phyloP scores from a whole-genome alignment of 2,113 vertebrate species.

The Saguinus midas region DNA sequence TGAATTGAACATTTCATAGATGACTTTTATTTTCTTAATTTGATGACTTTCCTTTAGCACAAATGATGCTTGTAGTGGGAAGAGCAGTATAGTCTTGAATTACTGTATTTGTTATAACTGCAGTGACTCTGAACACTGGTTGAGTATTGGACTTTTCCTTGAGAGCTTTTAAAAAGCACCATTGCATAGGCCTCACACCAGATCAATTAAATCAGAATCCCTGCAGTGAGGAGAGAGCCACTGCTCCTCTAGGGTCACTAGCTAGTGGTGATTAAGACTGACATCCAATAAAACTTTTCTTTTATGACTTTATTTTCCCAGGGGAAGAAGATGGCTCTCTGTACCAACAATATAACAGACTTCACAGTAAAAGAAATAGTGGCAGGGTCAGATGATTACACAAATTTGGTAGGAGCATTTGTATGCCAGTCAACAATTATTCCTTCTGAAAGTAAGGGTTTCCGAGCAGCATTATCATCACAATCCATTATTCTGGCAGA shows the following conservation, averaged over 20 bases:
- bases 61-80: not conserved
- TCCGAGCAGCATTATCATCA: conserved; percentile 93
- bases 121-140: not conserved
- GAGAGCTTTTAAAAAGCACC: not conserved
- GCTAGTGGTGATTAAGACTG: not conserved
- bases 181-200: not conserved
- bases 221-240: not conserved
- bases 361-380: conserved; percentile 89
- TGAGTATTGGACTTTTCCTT: not conserved
- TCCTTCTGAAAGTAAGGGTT: conserved; percentile 94
- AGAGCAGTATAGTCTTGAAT: not conserved
- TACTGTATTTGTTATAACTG: not conserved
- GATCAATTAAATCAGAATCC: not conserved
- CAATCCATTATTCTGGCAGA: conserved; percentile 97
- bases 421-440: conserved; percentile 98
- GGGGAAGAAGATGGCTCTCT: conserved; percentile 90
- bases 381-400: conserved; percentile 88
- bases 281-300: not conserved
- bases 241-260: not conserved
- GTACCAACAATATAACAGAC: conserved; percentile 96
- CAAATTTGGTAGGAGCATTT: conserved; percentile 90
- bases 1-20: not conserved
- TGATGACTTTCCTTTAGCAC: not conserved
- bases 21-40: not conserved
- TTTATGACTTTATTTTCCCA: conserved; percentile 75